Conservation (phyloP, 2,113 vertebrate genomes). For the Poeciliopsis retropinna region DNA sequence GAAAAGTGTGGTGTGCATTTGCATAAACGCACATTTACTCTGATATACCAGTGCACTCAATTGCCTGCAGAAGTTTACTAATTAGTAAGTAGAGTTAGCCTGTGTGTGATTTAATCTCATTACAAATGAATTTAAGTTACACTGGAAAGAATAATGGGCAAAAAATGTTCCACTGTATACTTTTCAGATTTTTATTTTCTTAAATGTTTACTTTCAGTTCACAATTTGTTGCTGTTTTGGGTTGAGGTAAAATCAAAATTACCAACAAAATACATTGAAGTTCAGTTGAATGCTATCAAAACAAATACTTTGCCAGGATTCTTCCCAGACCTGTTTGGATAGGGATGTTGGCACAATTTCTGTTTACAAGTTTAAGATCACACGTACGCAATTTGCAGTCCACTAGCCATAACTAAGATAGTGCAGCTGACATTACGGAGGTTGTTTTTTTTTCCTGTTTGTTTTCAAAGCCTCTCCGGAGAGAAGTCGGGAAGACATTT, state of each 20-base stretch:
- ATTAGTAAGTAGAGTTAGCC: neutral
- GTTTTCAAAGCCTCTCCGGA: neutral
- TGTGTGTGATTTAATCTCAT: neutral
- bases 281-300: neutral
- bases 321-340: conserved; percentile 1
- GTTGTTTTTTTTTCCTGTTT: neutral
- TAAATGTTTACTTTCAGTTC: neutral
- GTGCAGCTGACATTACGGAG: neutral
- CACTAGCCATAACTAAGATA: conserved; percentile 6
- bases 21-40: neutral
- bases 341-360: neutral
- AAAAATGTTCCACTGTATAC: neutral
- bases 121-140: neutral
- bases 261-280: neutral
- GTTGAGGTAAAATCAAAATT: neutral
- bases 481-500: neutral
- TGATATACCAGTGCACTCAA: neutral
- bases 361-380: neutral
- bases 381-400: neutral
- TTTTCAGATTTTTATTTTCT: too few species aligned
- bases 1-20: neutral
- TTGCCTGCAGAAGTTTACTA: neutral
- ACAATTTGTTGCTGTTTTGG: neutral
- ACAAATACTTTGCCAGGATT: neutral
- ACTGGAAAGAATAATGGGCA: neutral